Percentiles rank a stretch among this genome's conserved stretches.
phyloP scores from a whole-genome alignment of 2,797 vertebrate genomes.

The Epinephelus malabaricus region DNA sequence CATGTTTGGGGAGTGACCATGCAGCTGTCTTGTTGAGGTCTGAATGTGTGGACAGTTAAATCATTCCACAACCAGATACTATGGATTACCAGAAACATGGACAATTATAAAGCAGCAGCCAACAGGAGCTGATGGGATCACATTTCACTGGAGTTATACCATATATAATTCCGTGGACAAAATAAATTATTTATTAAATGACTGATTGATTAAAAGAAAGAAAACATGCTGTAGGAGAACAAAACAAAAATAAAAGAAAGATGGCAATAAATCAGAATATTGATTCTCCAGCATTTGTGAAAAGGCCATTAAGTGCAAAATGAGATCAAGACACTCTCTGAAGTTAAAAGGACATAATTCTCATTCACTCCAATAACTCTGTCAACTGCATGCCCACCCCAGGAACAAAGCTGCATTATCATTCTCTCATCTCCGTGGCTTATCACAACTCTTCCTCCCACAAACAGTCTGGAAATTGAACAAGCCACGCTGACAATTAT shows the following conservation, averaged over 20 bases:
- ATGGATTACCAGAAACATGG: too few species aligned
- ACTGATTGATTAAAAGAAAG: too few species aligned
- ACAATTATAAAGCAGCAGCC: too few species aligned
- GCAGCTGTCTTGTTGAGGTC: too few species aligned
- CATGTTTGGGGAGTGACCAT: too few species aligned
- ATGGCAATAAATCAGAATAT: background rate
- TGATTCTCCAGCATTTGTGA: background rate
- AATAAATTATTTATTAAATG: too few species aligned
- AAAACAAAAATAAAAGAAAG: background rate
- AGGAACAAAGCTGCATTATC: conserved; percentile 54
- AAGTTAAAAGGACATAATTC: conserved; percentile 44
- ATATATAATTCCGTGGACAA: too few species aligned
- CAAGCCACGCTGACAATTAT: conserved; percentile 22
- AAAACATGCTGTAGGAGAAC: background rate
- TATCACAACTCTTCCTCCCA: conserved; percentile 25
- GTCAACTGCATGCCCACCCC: background rate
- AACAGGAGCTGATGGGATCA: too few species aligned
- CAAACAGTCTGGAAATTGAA: conserved; percentile 47
- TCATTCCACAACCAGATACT: too few species aligned
- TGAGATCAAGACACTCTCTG: conserved; percentile 10
- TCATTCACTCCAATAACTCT: conserved; percentile 39
- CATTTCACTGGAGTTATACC: too few species aligned
- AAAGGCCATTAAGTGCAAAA: background rate
- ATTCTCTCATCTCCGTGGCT: conserved; percentile 36
- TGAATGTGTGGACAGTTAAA: too few species aligned